phyloP scores from a whole-genome alignment of 2,113 vertebrate genomes.

The Anarrhichthys ocellatus region DNA sequence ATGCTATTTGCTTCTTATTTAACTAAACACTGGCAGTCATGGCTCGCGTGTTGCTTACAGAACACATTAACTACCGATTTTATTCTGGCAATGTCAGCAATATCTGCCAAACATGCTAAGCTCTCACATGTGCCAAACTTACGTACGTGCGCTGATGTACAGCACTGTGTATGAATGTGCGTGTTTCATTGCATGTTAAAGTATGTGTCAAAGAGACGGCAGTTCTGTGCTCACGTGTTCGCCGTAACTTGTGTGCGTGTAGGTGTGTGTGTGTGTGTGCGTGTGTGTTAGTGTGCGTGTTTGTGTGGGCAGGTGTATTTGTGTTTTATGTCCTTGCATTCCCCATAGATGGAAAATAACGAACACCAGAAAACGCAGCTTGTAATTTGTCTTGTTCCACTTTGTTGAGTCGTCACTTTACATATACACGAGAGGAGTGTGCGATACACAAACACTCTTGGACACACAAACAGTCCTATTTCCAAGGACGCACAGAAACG shows the following conservation, averaged over 20 bases:
- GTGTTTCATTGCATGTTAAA: not conserved
- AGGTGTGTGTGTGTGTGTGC: not conserved
- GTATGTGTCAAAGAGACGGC: not conserved
- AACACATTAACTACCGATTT: slow-evolving; percentile 1
- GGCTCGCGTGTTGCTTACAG: not conserved
- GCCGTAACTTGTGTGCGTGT: slow-evolving; percentile 13
- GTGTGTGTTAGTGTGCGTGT: not conserved
- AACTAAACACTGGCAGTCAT: slow-evolving; percentile 6
- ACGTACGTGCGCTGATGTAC: not conserved
- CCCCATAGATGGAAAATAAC: slow-evolving; percentile 63
- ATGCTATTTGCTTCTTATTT: not conserved
- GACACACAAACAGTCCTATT: slow-evolving; percentile 62
- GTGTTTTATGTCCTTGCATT: slow-evolving; percentile 28
- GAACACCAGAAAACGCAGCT: slow-evolving; percentile 44
- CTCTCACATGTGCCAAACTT: not conserved
- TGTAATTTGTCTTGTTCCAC: slow-evolving; percentile 62
- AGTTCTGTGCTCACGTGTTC: not conserved
- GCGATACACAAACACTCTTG: slow-evolving; percentile 69
- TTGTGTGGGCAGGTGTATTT: slow-evolving; percentile 40
- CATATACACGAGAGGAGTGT: slow-evolving; percentile 48
- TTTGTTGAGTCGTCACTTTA: slow-evolving; percentile 55
- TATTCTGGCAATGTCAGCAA: slow-evolving; percentile 9
- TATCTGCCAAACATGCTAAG: slow-evolving; percentile 8
- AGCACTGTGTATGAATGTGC: not conserved
- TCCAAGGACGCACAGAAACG: slow-evolving; percentile 60